A percentile compares a stretch with the other conserved stretches of the same genome.
Evolutionary conservation across 2,797 vertebrate genomes (phyloP).

Genomic region (Onychomys leucogaster): DNA sequence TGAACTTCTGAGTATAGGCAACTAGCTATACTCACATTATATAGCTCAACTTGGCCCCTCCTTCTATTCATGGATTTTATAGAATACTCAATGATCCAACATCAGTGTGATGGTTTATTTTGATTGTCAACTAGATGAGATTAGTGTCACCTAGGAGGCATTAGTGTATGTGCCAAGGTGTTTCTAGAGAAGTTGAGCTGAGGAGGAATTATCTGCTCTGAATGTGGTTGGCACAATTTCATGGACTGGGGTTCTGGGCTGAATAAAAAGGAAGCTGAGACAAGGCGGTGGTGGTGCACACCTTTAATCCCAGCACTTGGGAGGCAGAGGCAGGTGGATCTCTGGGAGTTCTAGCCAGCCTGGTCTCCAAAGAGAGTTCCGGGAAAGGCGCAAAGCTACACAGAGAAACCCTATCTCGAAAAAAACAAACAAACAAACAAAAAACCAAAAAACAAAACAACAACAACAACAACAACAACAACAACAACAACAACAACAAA

Average conservation of each 20-base stretch:
- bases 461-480: no score
- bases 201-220: neutral
- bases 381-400: no score
- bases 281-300: no score
- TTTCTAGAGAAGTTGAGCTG: neutral
- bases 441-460: no score
- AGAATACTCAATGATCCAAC: neutral
- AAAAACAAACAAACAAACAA: no score
- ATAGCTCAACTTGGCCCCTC: accelerated
- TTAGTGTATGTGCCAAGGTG: neutral
- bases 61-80: neutral
- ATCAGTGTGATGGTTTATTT: neutral
- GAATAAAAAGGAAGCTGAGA: neutral
- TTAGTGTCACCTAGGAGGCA: neutral
- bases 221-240: neutral
- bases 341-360: no score
- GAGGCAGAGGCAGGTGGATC: no score
- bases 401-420: no score
- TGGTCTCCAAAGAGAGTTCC: no score
- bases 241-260: no score
- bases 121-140: neutral
- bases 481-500: no score
- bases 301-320: no score
- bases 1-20: accelerated
- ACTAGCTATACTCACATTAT: accelerated